Conservation (phyloP, 2,797 vertebrate species). For the Trichosurus vulpecula region DNA sequence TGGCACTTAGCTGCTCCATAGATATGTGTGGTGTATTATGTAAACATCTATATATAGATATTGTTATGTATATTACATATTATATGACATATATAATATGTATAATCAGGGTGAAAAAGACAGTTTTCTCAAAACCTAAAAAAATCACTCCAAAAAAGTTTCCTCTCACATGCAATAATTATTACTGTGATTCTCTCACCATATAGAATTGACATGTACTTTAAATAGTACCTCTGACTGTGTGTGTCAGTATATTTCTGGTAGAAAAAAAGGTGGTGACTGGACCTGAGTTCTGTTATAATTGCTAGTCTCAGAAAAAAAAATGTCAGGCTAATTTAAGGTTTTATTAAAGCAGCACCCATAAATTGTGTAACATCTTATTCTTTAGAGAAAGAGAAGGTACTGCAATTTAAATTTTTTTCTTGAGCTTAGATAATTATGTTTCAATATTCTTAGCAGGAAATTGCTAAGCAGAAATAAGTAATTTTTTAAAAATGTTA, state of each 20-base stretch:
- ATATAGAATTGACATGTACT: constrained; percentile 13
- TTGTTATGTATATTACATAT: background rate
- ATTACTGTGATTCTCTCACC: constrained; percentile 32
- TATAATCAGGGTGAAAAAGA: background rate
- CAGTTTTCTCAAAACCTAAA: background rate
- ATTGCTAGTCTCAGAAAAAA: background rate
- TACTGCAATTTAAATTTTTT: background rate
- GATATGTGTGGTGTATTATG: background rate
- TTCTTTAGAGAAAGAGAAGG: constrained; percentile 36
- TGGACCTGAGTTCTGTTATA: constrained; percentile 38
- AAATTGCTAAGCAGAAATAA: constrained; percentile 29
- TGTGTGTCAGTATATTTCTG: constrained; percentile 44
- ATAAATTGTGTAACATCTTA: constrained; percentile 44
- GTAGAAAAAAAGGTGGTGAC: constrained; percentile 38
- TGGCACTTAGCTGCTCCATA: background rate
- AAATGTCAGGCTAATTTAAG: constrained; percentile 52
- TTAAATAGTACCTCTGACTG: constrained; percentile 50
- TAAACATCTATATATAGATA: background rate
- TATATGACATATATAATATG: background rate
- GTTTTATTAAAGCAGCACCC: constrained; percentile 56
- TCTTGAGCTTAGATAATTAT: constrained; percentile 44
- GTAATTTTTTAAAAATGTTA: background rate
- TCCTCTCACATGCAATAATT: background rate
- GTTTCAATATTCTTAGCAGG: constrained; percentile 49
- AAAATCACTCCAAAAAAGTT: background rate